Evolutionary conservation across 2,113 vertebrate genomes (phyloP), one percentile per base, ranked within the genome.

Genomic region (Caranx ignobilis): DNA sequence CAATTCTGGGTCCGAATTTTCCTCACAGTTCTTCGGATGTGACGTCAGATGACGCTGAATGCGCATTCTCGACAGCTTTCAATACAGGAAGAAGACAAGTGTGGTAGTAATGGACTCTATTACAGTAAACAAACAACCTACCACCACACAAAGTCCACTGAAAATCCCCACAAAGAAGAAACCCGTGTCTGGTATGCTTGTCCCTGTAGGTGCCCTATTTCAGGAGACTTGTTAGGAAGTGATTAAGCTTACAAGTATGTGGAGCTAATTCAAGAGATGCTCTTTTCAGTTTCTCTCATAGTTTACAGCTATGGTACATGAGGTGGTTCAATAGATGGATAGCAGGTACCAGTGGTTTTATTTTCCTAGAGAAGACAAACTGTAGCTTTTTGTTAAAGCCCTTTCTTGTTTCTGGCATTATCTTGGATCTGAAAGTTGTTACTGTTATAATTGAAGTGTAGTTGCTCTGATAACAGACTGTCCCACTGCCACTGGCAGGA

Each of bases 381-480:
- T 71, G 41, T 35, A 74, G 41, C 48, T 71, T 43, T 63, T 47
- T 63, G 66, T 81, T 87, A 56, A 65, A 81, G 73, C 71, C 55
- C 65, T 47, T 83, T 77, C 64, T 81, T 55, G 71, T 76, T 56
- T 73, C 34, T 87, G 77, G 59, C 55, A 62, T 87, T 90, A 90
- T 90, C 81, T 87, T 66, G 47, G 54, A 87, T 89, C 76, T 78
- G 54, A 74, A 78, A 60, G 21, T 70, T 68, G 76, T 64, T 63
- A 35, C 71, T 75, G 56, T 85, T 88, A 80, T 83, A 93, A 86
- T 71, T 89, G 65, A 92, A 88, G 82, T 81, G 79, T 78, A 35
- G 67, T 71, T 76, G 69, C 43, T 32, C 70, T 77, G 83, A 92
- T 88, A 87, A 89, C 63, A 54, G 65, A 77, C 78, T 79, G 77